phyloP scores from a whole-genome alignment of 1,140 invertebrate genomes.

The Eupristina koningsbergeri region DNA sequence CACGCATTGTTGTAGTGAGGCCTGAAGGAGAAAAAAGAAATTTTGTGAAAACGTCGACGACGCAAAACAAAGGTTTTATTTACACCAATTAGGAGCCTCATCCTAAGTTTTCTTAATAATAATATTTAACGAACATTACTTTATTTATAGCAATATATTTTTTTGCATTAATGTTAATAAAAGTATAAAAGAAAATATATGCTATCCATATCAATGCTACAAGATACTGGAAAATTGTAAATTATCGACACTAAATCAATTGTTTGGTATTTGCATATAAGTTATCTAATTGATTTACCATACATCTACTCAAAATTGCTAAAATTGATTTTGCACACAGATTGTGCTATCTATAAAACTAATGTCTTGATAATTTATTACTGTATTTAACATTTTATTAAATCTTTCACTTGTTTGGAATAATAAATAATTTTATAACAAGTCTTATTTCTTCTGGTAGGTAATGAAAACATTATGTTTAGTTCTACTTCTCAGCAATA shows the following conservation, averaged over 20 bases:
- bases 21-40: too few relatives aligned
- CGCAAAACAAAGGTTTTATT: too few relatives aligned
- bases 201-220: background rate
- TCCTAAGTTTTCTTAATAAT: too few relatives aligned
- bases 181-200: background rate
- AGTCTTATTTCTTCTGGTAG: background rate
- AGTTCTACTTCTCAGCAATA: too few relatives aligned
- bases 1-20: too few relatives aligned
- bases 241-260: background rate
- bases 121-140: too few relatives aligned
- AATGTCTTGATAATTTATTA: background rate
- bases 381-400: background rate
- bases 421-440: background rate
- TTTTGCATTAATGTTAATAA: background rate
- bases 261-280: background rate
- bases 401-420: background rate
- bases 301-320: background rate
- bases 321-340: background rate
- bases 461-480: background rate
- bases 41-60: too few relatives aligned
- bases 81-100: too few relatives aligned
- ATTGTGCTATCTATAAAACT: background rate
- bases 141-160: too few relatives aligned
- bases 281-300: background rate
- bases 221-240: background rate